Evolutionary conservation across 2,797 vertebrate genomes (phyloP), one percentile per base, ranked within the genome.

Genomic region (Lycodopsis pacificus): DNA sequence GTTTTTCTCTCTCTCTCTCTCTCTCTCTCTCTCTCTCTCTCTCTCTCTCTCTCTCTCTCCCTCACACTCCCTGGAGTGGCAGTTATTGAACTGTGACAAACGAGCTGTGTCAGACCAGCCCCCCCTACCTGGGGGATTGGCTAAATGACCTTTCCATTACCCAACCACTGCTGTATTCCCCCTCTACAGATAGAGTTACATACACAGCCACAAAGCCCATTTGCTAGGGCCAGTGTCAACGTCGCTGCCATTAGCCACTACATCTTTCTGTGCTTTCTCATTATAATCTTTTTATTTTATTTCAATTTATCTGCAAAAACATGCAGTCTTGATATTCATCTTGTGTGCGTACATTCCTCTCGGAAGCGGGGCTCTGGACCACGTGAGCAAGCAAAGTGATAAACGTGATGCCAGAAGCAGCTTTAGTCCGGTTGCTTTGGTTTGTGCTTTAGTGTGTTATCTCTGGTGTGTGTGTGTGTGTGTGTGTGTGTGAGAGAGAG

Each of bases 11-110:
- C 80, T 85, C 82, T 85, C 82, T 80, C 83, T 83, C 87, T 67
- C 81, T 73, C 90, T 89, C 90, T 85, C 82, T 80, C 83, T 83
- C 87, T 67, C 81, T 73, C 90, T 89, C 90, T 71, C 75, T 81
- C 80, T 85, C 82, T 27, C 27, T 71, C 75, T 81, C 80, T 85
- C 82, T 85, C 82, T 80, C 83, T 83, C 87, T 67, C 81, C 75
- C 90, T 89, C 90, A 85, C 85, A 73, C 89, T 92, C 90, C 89
- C 91, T 14, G 66, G 93, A 93, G 92, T 94, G 92, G 93, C 92
- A 93, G 91, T 93, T 95, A 94, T 95, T 92, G 94, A 95, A 94
- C 95, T 92, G 95, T 94, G 93, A 95, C 94, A 94, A 94, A 95
- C 86, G 91, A 94, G 94, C 92, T 82, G 82, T 95, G 94, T 94